A percentile compares a stretch with the other conserved stretches of the same genome.
These are phyloP conservation scores for Calvadosia cruxmelitensis DNA, from an alignment of 30 jellyfish, hydroid and myxozoan species.

Conservation along the genomic window DNA sequence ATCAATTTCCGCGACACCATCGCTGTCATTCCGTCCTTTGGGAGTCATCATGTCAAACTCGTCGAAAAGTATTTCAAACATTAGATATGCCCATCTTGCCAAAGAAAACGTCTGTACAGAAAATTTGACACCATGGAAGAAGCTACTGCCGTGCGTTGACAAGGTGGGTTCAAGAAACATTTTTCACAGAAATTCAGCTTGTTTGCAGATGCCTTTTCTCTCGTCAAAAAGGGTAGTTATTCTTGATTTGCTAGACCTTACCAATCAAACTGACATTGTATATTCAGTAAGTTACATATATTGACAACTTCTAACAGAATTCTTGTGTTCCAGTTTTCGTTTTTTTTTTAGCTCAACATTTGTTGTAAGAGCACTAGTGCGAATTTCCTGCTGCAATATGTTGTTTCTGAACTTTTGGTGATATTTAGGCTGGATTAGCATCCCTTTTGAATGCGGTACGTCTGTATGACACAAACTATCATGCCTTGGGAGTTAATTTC, in stretches of 20 bases:
- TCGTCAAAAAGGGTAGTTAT: background rate
- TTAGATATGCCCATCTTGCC: slow-evolving; percentile 73
- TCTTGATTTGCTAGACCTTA: too few species aligned
- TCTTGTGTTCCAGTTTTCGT: too few species aligned
- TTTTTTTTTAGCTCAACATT: too few species aligned
- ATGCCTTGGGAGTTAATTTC: slow-evolving; percentile 58
- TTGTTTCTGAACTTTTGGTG: background rate
- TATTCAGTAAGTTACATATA: too few species aligned
- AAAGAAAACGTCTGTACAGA: slow-evolving; percentile 90
- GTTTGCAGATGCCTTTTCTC: too few species aligned
- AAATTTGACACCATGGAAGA: slow-evolving; percentile 92
- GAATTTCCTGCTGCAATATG: background rate
- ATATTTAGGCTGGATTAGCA: slow-evolving; percentile 75
- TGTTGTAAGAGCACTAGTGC: too few species aligned
- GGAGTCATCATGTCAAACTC: slow-evolving; percentile 69
- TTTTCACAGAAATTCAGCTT: too few species aligned
- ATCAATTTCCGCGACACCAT: slow-evolving; percentile 56
- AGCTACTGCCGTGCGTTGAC: slow-evolving; percentile 75
- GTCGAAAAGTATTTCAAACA: background rate
- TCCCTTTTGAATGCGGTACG: slow-evolving; percentile 58
- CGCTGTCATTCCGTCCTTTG: slow-evolving; percentile 55
- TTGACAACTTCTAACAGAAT: too few species aligned
- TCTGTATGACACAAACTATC: slow-evolving; percentile 77
- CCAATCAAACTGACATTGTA: too few species aligned
- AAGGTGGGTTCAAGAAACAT: slow-evolving; percentile 22